These are phyloP conservation scores for Drosophila baimaii DNA, from an alignment of 1,140 invertebrate genomes.

Conservation along the genomic window DNA sequence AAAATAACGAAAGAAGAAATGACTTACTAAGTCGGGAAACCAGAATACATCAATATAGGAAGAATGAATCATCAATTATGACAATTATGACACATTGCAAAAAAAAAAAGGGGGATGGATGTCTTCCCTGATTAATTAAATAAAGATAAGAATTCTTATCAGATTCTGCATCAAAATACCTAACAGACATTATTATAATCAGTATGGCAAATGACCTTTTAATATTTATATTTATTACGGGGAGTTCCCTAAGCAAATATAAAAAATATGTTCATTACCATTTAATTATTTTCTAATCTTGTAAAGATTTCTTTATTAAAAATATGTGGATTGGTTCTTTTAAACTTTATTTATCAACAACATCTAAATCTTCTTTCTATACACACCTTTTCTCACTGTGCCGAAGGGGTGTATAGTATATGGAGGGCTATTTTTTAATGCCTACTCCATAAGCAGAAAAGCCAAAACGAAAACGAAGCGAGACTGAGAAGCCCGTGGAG, in stretches of 20 bases:
- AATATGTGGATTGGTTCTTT: neutral
- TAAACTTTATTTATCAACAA: neutral
- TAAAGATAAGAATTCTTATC: neutral
- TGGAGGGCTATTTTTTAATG: slow-evolving; percentile 22
- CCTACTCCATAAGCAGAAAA: slow-evolving; percentile 37
- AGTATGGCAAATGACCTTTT: neutral
- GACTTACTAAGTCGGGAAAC: slow-evolving; percentile 5
- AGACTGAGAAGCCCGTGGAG: slow-evolving; percentile 30
- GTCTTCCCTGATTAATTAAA: neutral
- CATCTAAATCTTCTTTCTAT: neutral
- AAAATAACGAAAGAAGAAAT: neutral
- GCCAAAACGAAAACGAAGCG: slow-evolving; percentile 32
- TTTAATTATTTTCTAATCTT: neutral
- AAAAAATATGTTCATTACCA: no score
- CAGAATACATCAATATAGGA: neutral
- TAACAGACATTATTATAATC: neutral
- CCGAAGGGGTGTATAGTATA: slow-evolving; percentile 25
- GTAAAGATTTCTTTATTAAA: neutral
- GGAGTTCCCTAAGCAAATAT: neutral
- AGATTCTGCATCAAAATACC: neutral
- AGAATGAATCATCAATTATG: slow-evolving; percentile 9
- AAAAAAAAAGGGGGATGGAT: neutral
- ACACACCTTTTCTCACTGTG: slow-evolving; percentile 6
- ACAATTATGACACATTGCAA: slow-evolving; percentile 7
- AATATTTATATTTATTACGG: neutral